Base-by-base conservation (phyloP, 2,113 vertebrate genomes). In the Camelus bactrianus region DNA sequence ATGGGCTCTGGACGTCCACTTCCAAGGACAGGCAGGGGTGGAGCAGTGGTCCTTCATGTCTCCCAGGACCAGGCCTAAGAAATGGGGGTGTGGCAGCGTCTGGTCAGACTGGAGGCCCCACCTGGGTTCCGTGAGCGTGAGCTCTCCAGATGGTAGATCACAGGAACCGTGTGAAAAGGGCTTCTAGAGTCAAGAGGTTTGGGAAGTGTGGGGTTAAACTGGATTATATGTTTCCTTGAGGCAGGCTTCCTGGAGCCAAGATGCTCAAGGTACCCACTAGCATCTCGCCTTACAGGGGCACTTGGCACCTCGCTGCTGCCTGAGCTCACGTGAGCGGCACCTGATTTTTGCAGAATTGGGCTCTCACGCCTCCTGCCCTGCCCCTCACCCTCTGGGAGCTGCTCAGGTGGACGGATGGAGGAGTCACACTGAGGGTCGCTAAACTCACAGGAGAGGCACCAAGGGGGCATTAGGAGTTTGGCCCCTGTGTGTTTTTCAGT, bases 51-150 rank as follows among this genome's bases (percentile, higher is more conserved):
- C 54, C 35, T 65, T 54, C 13, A 1, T 26, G 30, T 46, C 82
- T 81, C 69, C 58, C 3, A 4, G 62, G 52, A 35, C 56, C 38
- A 14, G 42, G 35, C 42, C 83, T 28, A 5, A 65, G n/a, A 60
- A 38, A 12, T 16, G 8, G 3, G 13, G 8, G 3, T 35, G 26
- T 6, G 0, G 15, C 50, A 19, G 35, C 1, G 0, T 82, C 32
- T 12, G 4, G 3, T 35, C n/a, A 70, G 73, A 32, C 50, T 8
- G 3, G 19, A 24, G 90, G 32, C 70, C 35, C 11, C 3, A 6
- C 1, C 35, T 46, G 81, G 35, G 56, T 64, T 91, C 46, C 5
- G 0, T 42, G 62, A 64, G 19, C 5, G 3, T 38, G 14, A 26
- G 52, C 64, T 84, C 35, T 48, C 46, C 6, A 30, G 30, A 19